Base-by-base conservation (phyloP, 2,113 vertebrate genomes). In the Myrmophylax atrothorax region DNA sequence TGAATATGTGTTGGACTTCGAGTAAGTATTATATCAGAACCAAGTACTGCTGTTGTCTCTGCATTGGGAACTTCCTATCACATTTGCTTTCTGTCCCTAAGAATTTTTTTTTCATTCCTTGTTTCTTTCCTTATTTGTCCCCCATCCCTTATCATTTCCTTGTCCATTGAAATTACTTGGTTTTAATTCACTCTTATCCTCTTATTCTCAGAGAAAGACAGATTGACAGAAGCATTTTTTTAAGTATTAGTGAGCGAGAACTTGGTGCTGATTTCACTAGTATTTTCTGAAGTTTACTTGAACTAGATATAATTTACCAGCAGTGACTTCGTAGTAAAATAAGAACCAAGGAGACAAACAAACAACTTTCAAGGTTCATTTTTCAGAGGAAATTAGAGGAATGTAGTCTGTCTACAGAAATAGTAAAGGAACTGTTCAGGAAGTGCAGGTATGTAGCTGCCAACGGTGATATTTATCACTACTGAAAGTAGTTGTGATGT, bases 71-170 rank as follows among this genome's bases (percentile, higher is more conserved):
- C 7, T 37, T 88, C 47, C 29, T 14, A 52, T 29, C 6, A 78
- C 9, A 31, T 70, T 77, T 53, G 1, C 12, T 60, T 73, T 87
- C 24, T 69, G 15, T 60, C 26, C 14, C 46, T 49, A 69, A 44
- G 37, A 82, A 3, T 53, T 44, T 11, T 67, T 47, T 62, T 63
- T 47, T 33, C 5, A 15, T 6, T 70, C 2, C 7, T 74, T 10
- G 6, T 81, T 82, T 77, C 20, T 69, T 92, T 18, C 23, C 12
- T 53, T 40, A 26, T 63, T 86, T 12, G 40, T 42, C 40, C 40
- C 40, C 2, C 0, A 1, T 20, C 3, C 6, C 8, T 14, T 6
- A 4, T 33, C 7, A 29, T 62, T 83, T 87, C 18, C 31, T 73
- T 75, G 26, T 53, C 69, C 1, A 0, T 68, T 68, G 13, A 15